Base-by-base conservation (phyloP, 2,888 invertebrate genomes). In the Balanococcus diminutus region DNA sequence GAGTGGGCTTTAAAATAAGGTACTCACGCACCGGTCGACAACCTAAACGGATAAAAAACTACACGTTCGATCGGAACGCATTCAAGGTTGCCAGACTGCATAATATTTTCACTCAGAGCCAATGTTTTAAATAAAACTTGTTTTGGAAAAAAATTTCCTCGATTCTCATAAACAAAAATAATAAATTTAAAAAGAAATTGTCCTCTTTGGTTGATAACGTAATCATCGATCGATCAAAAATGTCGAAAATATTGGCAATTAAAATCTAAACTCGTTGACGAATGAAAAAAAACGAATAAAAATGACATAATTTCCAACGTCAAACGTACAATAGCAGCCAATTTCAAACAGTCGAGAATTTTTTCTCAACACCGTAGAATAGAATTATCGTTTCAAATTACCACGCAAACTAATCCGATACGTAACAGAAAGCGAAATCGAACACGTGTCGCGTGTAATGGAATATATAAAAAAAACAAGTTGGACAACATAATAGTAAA, bases 1-100 rank as follows among this genome's bases (percentile, higher is more conserved):
- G 75, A 75, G 75, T 75, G 75, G 75, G 75, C 75, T 75, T 75
- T 75, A 32, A 75, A 75, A 32, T 51, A 75, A 75, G 75, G 75
- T 75, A 75, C 67, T 67, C 67, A 16, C 28, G 67, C n/a, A 25
- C 31, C 75, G 75, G 75, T 75, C 75, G 75, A 32, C 75, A 75
- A 75, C 75, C 75, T 75, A 19, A 51, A 8, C n/a, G 51, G 61
- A 16, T 46, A 46, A 67, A 14, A 67, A 67, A 67, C 1, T 22
- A 67, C 22, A 67, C 14, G 61, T 28, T 25, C 56, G 67, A 67
- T 42, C 42, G 42, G 32, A n/a, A 75, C 28, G 75, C 75, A 75
- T 75, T 75, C 75, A 75, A 31, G 75, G 75, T 19, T 75, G n/a
- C 61, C 61, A 67, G 61, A 67, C 61, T 67, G 61, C 61, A 67